phyloP scores from a whole-genome alignment of 1,140 invertebrate species.

The Manduca sexta region DNA sequence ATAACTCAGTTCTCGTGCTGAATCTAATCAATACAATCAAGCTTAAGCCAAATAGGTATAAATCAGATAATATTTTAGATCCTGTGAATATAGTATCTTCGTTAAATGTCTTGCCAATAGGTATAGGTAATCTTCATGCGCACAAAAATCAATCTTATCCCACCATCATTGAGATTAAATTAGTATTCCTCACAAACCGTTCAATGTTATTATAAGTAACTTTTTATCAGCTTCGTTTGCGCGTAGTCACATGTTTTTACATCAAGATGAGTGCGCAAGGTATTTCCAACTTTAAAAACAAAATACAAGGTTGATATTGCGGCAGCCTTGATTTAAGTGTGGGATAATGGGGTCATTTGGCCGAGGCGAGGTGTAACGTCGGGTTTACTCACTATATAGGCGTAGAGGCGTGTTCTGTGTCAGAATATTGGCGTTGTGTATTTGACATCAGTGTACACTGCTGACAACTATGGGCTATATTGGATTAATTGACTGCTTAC shows the following conservation, averaged over 20 bases:
- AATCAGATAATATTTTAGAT: too few relatives aligned
- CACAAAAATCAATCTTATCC: too few relatives aligned
- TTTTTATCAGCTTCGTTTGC: too few relatives aligned
- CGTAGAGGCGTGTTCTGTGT: slow-evolving; percentile 39
- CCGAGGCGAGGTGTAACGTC: slow-evolving; percentile 46
- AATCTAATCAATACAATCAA: too few relatives aligned
- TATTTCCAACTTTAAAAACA: not conserved
- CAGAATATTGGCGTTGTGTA: slow-evolving; percentile 39
- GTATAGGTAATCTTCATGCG: too few relatives aligned
- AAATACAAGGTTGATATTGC: slow-evolving; percentile 29
- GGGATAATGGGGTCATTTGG: slow-evolving; percentile 55
- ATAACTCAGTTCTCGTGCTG: too few relatives aligned
- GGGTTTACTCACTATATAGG: slow-evolving; percentile 30
- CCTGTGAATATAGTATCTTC: too few relatives aligned
- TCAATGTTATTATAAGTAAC: too few relatives aligned
- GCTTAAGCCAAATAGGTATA: too few relatives aligned
- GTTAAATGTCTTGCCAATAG: too few relatives aligned
- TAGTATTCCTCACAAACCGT: too few relatives aligned
- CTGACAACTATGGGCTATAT: not conserved
- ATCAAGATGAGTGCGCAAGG: not conserved
- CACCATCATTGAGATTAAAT: not conserved
- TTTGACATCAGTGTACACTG: slow-evolving; percentile 26
- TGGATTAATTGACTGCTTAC: too few relatives aligned
- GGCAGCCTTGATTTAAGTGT: slow-evolving; percentile 20
- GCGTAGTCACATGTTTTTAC: not conserved